phyloP scores from a whole-genome alignment of 2,888 invertebrate species.

The Pomacea canaliculata region DNA sequence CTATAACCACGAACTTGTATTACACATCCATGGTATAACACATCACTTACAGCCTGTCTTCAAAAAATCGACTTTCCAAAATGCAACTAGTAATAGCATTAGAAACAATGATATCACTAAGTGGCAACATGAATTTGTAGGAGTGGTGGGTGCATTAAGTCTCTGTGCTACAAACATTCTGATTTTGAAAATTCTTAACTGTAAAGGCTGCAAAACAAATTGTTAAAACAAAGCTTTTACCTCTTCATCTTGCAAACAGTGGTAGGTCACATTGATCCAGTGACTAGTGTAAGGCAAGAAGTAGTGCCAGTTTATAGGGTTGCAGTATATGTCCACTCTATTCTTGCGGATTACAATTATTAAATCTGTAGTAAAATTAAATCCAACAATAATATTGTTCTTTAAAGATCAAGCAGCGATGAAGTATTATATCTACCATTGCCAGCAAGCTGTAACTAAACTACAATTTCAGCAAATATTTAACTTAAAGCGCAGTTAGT shows the following conservation, averaged over 20 bases:
- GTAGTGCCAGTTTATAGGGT: constrained; percentile 64
- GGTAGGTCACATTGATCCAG: constrained; percentile 65
- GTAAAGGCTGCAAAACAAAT: not conserved
- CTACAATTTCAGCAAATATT: not conserved
- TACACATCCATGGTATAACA: not conserved
- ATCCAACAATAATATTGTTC: not conserved
- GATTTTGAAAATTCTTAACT: too few relatives aligned
- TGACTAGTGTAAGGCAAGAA: constrained; percentile 65
- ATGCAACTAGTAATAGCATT: not conserved
- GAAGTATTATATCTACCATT: not conserved
- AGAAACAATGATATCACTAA: too few relatives aligned
- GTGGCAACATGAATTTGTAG: too few relatives aligned
- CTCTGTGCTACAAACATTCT: too few relatives aligned
- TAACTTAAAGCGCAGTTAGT: too few relatives aligned
- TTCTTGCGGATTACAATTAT: constrained; percentile 57
- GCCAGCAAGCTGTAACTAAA: not conserved
- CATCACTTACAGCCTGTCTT: not conserved
- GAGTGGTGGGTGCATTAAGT: too few relatives aligned
- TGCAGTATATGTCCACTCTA: constrained; percentile 67
- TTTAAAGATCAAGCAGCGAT: not conserved
- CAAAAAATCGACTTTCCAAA: not conserved
- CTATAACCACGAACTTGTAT: too few relatives aligned
- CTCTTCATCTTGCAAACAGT: constrained; percentile 62
- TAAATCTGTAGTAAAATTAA: constrained; percentile 51
- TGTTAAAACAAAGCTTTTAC: constrained; percentile 34